Base-by-base conservation (phyloP, 2,888 invertebrate species). In the Silvanus unidentatus region DNA sequence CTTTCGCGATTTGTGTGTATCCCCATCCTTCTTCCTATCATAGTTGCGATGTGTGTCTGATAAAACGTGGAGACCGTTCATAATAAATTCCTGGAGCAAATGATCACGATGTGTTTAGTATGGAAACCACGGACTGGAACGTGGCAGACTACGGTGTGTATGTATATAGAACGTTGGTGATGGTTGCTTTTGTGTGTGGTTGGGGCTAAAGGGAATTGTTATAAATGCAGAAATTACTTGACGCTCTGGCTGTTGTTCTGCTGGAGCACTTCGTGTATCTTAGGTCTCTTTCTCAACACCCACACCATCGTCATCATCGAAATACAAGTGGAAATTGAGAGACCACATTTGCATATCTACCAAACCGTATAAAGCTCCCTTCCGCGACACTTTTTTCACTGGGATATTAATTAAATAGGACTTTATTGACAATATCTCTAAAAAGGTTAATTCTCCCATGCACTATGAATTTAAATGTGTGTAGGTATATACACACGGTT, bases 381-480 rank as follows among this genome's bases (percentile, higher is more conserved):
- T 8, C 47, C 49, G 36, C 50, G 48, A 48, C 53, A 54, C 48
- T 54, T 54, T 54, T 57, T 53, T 48, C 48, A 48, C 52, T 47
- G 49, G 42, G 3, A 39, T 49, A 42, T 46, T 50, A 58, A 54
- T 57, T 57, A 53, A 57, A 57, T 57, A 49, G 49, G n/a, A 53
- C 54, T 55, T 51, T 54, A 58, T 58, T 55, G 57, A 58, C 57
- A 55, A 54, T 54, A 58, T 58, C 55, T n/a, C n/a, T n/a, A n/a
- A 53, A 53, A 55, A 55, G 55, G 49, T 48, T 57, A 55, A 57
- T 55, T 54, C 53, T 48, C 47, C 48, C 49, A 53, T 53, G 54
- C 53, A 35, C 43, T 43, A 36, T 54, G 57, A 58, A 58, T 58
- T 47, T 42, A 47, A 52, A 52, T 51, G n/a, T n/a, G n/a, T n/a